Evolutionary conservation across 1,140 invertebrate species (phyloP).

Genomic region (Paraescarpia echinospica): DNA sequence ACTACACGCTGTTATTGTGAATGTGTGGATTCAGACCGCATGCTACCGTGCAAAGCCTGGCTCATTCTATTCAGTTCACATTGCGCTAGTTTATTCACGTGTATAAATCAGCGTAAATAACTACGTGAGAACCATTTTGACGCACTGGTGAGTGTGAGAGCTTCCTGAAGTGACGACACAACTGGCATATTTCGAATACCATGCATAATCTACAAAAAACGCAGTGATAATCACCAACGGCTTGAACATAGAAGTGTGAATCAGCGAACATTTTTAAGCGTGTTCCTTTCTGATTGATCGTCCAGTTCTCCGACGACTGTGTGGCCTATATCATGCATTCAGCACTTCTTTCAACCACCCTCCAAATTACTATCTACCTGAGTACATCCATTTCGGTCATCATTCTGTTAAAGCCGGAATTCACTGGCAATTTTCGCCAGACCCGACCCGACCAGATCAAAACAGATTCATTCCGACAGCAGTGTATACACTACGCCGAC

Average conservation of each 20-base stretch:
- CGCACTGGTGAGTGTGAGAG: not conserved
- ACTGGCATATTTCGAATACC: not conserved
- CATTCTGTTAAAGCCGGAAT: too few species aligned
- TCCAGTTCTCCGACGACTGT: not conserved
- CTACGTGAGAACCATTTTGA: not conserved
- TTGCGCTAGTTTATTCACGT: not conserved
- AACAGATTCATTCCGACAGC: too few species aligned
- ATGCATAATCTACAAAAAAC: not conserved
- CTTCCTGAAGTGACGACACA: not conserved
- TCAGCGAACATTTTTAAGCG: not conserved
- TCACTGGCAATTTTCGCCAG: too few species aligned
- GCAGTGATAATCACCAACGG: not conserved
- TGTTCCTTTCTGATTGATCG: not conserved
- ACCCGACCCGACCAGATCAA: too few species aligned
- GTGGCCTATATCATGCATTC: not conserved
- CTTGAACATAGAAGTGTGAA: not conserved
- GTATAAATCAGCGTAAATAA: not conserved
- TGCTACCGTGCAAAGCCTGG: not conserved
- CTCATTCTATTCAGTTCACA: not conserved
- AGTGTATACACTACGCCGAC: too few species aligned
- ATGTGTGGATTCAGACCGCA: not conserved
- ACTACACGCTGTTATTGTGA: not conserved
- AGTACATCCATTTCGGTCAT: not conserved
- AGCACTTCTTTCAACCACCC: not conserved
- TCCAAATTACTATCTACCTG: too few species aligned